These are phyloP conservation scores for Frankliniella intonsa DNA, from an alignment of 2,888 invertebrate species.

Conservation along the genomic window DNA sequence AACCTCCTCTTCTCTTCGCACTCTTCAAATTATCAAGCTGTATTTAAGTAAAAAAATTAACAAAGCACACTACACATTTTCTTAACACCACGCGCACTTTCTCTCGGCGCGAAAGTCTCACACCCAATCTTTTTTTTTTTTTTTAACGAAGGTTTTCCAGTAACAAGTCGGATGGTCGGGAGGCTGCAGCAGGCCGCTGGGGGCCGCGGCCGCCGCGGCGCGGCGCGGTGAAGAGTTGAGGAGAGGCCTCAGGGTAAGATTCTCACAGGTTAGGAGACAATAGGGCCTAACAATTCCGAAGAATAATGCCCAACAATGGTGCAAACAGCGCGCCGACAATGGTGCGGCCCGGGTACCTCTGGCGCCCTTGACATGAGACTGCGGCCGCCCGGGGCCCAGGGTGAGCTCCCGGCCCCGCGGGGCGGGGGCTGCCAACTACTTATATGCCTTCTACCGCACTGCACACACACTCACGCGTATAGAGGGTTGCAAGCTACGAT, in stretches of 20 bases:
- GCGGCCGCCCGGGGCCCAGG: neutral
- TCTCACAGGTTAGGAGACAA: conserved; percentile 22
- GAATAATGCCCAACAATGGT: conserved; percentile 4
- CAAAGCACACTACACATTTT: no score
- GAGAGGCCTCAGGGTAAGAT: conserved; percentile 5
- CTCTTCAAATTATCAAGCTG: no score
- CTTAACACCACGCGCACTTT: no score
- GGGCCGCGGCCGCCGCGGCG: neutral
- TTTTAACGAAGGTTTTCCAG: no score
- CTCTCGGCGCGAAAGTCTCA: no score
- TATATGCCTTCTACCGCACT: neutral
- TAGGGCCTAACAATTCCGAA: conserved; percentile 16
- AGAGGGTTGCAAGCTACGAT: no score
- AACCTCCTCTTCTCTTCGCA: no score
- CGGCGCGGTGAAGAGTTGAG: neutral
- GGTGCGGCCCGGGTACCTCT: neutral
- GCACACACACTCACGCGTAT: neutral
- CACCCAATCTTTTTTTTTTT: no score
- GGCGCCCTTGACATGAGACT: conserved; percentile 8
- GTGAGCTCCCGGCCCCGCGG: neutral
- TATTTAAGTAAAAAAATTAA: no score
- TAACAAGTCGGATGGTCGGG: no score
- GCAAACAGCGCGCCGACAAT: neutral
- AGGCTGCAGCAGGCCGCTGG: neutral
- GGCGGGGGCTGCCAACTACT: neutral